Base-by-base conservation (phyloP, 2,113 vertebrate species). In the Amblyornis subalaris region DNA sequence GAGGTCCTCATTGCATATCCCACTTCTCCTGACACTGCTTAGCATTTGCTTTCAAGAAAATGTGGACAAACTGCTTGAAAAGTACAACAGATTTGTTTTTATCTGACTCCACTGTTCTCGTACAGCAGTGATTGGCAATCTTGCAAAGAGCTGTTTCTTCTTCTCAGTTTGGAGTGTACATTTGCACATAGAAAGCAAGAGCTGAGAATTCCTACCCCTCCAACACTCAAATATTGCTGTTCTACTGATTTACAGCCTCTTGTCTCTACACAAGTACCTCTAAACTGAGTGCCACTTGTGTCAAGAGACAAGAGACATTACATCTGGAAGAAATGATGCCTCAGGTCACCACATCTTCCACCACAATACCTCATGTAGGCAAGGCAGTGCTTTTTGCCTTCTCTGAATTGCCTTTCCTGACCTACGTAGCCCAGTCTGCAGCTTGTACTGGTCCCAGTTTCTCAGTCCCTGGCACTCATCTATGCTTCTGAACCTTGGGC, bases 1-100 rank as follows among this genome's bases (percentile, higher is more conserved):
- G 2, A 36, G 7, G 54, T 77, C 42, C 21, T 74, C 5, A 12
- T 21, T 48, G 36, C 0, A 0, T 67, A 44, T 40, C 23, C 62
- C 33, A 5, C 26, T 74, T 79, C 26, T 9, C 15, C 28, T 45
- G 21, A 13, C 13, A 9, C 36, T 55, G 40, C 40, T 83, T 45
- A 48, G 58, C 42, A 45, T 64, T 70, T 62, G 7, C 23, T 61
- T 48, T 70, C 35, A 53, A 66, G 74, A 87, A 66, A 72, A 42
- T 29, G 38, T 35, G 61, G 31, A 22, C 19, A 77, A 81, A 33
- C 74, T 89, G 14, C 50, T 45, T 72, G 66, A 42, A 73, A 85
- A 60, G 29, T 50, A 17, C 28, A 57, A 42, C 7, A 47, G 36
- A 28, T 60, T 53, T 50, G 12, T 4, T 66, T 78, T 51, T 33